phyloP scores from a whole-genome alignment of 2,888 invertebrate genomes.

The Thymelicus acteon region DNA sequence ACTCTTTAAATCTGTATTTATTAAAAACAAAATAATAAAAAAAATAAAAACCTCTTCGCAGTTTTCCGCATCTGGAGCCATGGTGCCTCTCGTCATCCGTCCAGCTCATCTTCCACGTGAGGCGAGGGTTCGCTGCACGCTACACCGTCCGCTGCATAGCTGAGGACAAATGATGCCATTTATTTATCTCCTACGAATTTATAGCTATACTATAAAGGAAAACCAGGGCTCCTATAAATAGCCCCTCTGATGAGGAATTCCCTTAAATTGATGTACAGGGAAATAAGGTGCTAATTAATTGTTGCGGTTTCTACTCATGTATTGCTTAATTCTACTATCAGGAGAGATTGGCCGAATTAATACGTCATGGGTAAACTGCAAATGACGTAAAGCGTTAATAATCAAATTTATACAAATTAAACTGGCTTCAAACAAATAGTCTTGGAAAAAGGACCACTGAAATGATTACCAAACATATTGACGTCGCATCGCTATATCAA shows the following conservation, averaged over 20 bases:
- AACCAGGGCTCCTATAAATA: constrained; percentile 40
- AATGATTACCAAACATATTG: too few species aligned
- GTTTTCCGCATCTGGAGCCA: constrained; percentile 66
- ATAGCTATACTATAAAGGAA: constrained; percentile 44
- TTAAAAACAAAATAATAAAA: not conserved
- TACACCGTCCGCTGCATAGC: constrained; percentile 41
- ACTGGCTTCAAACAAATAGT: too few species aligned
- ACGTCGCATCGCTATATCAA: too few species aligned
- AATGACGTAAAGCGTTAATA: too few species aligned
- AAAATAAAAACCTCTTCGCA: constrained; percentile 54
- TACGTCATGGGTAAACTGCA: too few species aligned
- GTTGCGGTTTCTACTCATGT: constrained; percentile 44
- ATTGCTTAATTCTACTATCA: not conserved
- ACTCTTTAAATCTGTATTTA: too few species aligned
- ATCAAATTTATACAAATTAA: too few species aligned
- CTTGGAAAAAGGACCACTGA: too few species aligned
- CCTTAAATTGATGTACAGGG: constrained; percentile 45
- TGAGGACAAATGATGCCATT: constrained; percentile 45
- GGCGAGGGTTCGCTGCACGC: constrained; percentile 17
- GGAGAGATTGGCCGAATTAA: too few species aligned
- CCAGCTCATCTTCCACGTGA: constrained; percentile 48
- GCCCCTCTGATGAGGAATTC: constrained; percentile 46
- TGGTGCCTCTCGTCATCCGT: constrained; percentile 45
- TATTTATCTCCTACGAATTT: constrained; percentile 36
- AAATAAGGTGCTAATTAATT: constrained; percentile 40